Base-by-base conservation (phyloP, 2,797 vertebrate species). In the Tangara arthus region DNA sequence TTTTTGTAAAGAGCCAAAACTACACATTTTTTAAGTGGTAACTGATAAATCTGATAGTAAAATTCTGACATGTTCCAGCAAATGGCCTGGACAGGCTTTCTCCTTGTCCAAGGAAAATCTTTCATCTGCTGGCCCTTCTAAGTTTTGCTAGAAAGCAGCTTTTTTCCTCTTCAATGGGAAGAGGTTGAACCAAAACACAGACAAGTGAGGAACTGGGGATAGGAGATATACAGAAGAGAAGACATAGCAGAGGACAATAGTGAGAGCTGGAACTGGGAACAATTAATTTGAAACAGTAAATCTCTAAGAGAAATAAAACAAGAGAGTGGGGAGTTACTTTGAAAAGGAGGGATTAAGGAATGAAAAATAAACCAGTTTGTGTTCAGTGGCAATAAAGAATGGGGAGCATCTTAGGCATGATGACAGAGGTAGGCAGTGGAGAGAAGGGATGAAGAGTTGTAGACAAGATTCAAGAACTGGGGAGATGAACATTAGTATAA, bases 171-270 rank as follows among this genome's bases (percentile, higher is more conserved):
- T 71, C 41, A 71, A 0, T 66, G 20, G 12, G 28, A 83, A 91
- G 23, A 78, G 7, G 8, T 12, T 71, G 53, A 17, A 47, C 26
- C 12, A 53, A 79, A 87, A 39, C 34, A 71, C 19, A 72, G 32
- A 34, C 1, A 1, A 12, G 4, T 46, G 15, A 64, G 27, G 53
- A 86, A 18, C 28, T 37, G 3, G 5, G 17, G 4, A 7, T 11
- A 47, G 19, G 7, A 82, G 14, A 53, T 8, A 2, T 39, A 30
- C 39, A 50, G 23, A 59, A 34, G 9, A 42, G 44, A 79, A 72
- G 37, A 34, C 35, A 82, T 63, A 78, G 27, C 23, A 65, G 18
- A 76, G 30, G 24, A 32, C 5, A 39, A 19, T 4, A 5, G 7
- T 39, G n/a, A 85, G 27, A 80, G 15, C 26, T 39, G 50, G 42